These are phyloP conservation scores for Maccullochella peelii DNA, from an alignment of 2,113 vertebrate genomes.

Conservation along the genomic window DNA sequence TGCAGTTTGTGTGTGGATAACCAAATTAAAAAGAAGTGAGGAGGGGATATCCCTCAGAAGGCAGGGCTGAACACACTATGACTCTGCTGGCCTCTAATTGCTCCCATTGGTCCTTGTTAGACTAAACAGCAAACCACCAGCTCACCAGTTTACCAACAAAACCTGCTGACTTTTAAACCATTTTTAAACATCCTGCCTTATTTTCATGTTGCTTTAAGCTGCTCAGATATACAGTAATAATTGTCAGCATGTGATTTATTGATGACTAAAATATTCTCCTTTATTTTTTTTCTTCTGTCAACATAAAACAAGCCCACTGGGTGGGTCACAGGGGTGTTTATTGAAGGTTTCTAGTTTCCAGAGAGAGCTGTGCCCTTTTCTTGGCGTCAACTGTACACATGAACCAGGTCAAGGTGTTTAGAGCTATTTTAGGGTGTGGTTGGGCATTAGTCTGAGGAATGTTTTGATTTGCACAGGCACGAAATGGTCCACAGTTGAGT, in stretches of 20 bases:
- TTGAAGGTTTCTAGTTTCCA: too few relatives aligned
- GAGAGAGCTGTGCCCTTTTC: not conserved
- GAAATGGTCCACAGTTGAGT: not conserved
- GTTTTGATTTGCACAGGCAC: constrained; percentile 31
- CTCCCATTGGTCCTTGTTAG: constrained; percentile 57
- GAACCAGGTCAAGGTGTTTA: constrained; percentile 37
- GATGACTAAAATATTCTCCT: constrained; percentile 15
- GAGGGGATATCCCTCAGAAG: constrained; percentile 23
- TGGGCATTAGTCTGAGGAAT: constrained; percentile 2
- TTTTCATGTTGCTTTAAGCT: not conserved
- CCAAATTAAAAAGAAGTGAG: constrained; percentile 47
- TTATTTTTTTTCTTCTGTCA: not conserved
- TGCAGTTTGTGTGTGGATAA: not conserved
- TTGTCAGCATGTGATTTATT: constrained; percentile 11
- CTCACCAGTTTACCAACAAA: constrained; percentile 12
- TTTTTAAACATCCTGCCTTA: constrained; percentile 14
- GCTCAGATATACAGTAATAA: not conserved
- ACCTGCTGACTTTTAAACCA: constrained; percentile 24
- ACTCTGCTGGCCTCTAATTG: constrained; percentile 59
- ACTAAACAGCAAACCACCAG: constrained; percentile 47
- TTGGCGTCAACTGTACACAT: not conserved
- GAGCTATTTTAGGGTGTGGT: constrained; percentile 29
- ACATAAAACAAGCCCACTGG: not conserved
- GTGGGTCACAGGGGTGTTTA: not conserved
- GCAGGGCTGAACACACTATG: constrained; percentile 1